Percentiles rank a stretch among this genome's conserved stretches.
These are phyloP conservation scores for Petrocephalus zakoni DNA, from an alignment of 2,113 vertebrate genomes.

Conservation along the genomic window DNA sequence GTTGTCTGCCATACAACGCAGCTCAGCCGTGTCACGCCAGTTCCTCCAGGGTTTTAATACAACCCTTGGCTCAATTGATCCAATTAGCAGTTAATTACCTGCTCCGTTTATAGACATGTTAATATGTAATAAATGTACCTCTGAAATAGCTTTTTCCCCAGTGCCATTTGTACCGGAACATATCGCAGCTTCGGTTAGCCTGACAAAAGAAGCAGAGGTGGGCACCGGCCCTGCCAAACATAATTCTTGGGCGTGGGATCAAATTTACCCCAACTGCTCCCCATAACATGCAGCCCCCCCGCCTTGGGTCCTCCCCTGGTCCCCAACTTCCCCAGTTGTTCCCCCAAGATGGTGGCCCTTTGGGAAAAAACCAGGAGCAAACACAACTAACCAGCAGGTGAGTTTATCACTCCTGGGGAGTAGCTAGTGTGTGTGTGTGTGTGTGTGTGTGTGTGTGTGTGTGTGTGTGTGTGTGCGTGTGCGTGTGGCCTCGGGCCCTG, in stretches of 20 bases:
- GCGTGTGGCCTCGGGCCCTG: too few relatives aligned
- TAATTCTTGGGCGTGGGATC: background rate
- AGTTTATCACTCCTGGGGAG: too few relatives aligned
- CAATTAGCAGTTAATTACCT: constrained; percentile 11
- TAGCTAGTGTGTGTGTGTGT: background rate
- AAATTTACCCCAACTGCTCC: background rate
- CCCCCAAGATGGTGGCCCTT: too few relatives aligned
- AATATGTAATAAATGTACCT: background rate
- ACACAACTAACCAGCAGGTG: too few relatives aligned
- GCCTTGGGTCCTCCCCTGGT: background rate
- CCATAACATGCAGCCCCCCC: background rate
- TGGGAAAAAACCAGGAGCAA: too few relatives aligned
- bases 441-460: background rate
- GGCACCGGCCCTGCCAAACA: background rate
- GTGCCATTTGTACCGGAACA: background rate
- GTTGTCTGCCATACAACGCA: background rate
- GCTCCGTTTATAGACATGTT: constrained; percentile 2
- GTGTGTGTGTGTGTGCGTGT: too few relatives aligned
- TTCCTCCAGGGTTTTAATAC: background rate
- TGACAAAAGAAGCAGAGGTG: background rate
- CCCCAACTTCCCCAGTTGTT: too few relatives aligned
- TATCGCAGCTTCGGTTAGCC: background rate
- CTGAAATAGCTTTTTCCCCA: background rate
- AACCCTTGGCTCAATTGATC: background rate
- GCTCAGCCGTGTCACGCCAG: background rate